phyloP scores from a whole-genome alignment of 2,888 invertebrate genomes.

The Synergus laeviventris region DNA sequence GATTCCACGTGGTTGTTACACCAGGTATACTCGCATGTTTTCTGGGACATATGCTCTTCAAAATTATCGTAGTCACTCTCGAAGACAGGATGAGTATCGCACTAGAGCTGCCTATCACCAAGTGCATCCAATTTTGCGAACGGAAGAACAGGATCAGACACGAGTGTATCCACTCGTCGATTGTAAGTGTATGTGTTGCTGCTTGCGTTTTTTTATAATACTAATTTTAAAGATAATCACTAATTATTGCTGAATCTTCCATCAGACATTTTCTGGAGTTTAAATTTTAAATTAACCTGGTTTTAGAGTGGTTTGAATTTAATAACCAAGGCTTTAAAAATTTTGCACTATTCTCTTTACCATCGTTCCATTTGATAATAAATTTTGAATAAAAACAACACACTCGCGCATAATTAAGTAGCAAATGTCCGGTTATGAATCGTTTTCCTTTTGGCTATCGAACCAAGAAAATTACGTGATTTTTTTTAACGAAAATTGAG shows the following conservation, averaged over 20 bases:
- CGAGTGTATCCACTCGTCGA: conserved; percentile 59
- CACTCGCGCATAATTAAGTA: conserved; percentile 46
- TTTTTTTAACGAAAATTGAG: conserved; percentile 43
- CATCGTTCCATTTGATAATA: background rate
- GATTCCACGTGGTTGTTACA: conserved; percentile 71
- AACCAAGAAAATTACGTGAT: conserved; percentile 37
- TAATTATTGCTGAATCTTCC: background rate
- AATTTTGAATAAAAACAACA: conserved; percentile 39
- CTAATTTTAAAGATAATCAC: conserved; percentile 29
- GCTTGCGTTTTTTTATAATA: conserved; percentile 40
- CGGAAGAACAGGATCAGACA: conserved; percentile 52
- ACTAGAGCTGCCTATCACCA: conserved; percentile 68
- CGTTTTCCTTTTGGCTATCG: conserved; percentile 44
- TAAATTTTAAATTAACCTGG: background rate
- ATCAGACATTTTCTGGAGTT: background rate
- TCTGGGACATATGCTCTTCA: conserved; percentile 68
- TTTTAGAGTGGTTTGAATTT: too few relatives aligned
- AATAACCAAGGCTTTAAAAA: too few relatives aligned
- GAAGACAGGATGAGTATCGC: conserved; percentile 62
- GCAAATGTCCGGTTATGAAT: conserved; percentile 57
- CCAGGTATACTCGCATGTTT: conserved; percentile 70
- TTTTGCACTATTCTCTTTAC: too few relatives aligned
- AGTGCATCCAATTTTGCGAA: conserved; percentile 66
- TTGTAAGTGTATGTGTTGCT: conserved; percentile 67
- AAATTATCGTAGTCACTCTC: conserved; percentile 60